These are phyloP conservation scores for Agapetus fuscipes DNA, from an alignment of 2,888 invertebrate genomes.

Conservation along the genomic window DNA sequence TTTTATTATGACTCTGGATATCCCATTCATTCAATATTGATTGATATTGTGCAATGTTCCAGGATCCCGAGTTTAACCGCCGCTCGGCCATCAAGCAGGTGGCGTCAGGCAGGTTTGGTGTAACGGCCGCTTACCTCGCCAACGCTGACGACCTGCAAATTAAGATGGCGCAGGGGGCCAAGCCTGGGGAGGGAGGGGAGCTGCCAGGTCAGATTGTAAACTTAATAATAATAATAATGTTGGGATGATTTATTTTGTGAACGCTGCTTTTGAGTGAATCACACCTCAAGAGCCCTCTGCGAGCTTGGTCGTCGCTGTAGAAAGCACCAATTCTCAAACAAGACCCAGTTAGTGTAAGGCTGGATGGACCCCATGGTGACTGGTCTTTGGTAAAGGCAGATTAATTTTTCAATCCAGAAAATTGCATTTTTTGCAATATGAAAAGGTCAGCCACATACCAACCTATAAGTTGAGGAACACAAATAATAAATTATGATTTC, in stretches of 20 bases:
- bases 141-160: constrained; percentile 98
- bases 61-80: constrained; percentile 72
- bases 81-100: constrained; percentile 98
- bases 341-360: too few relatives aligned
- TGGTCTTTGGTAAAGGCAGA: too few relatives aligned
- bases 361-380: too few relatives aligned
- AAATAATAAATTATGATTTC: constrained; percentile 4
- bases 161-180: constrained; percentile 99
- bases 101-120: constrained; percentile 96
- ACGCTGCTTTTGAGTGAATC: too few relatives aligned
- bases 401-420: constrained; percentile 3
- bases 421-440: constrained; percentile 4
- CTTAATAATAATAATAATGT: constrained; percentile 3
- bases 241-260: too few relatives aligned
- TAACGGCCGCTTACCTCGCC: constrained; percentile 93
- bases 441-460: not conserved
- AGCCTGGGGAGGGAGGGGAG: constrained; percentile 98
- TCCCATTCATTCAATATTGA: too few relatives aligned
- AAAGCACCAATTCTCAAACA: too few relatives aligned
- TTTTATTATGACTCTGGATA: too few relatives aligned
- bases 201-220: constrained; percentile 56
- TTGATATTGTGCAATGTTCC: too few relatives aligned
- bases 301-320: too few relatives aligned
- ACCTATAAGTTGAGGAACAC: too few relatives aligned
- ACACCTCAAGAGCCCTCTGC: too few relatives aligned